Base-by-base conservation (phyloP, 1,140 invertebrate species). In the Drosophila littoralis region DNA sequence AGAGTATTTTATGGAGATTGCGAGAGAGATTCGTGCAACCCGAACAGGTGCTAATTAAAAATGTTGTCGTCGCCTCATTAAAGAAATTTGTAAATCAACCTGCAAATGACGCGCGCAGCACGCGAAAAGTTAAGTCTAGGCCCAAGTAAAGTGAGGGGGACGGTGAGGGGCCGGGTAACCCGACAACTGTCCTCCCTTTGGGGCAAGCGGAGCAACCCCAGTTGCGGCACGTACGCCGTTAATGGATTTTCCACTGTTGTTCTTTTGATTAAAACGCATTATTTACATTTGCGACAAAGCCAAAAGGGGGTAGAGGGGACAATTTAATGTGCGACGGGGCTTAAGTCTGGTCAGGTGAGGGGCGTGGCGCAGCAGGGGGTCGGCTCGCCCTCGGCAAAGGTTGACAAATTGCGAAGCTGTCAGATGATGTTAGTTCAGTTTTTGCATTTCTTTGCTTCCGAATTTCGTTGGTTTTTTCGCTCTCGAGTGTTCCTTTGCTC, bases 11-110 rank as follows among this genome's bases (percentile, higher is more conserved):
- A 82, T 86, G 75, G 76, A 82, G 79, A 79, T 84, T 84, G 77
- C 67, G 67, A 45, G 22, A 33, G 54, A 54, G 45, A 60, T 64
- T 38, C 58, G 17, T 58, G 59, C 48, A 42, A 51, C 72, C 38
- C 60, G 65, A 71, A 75, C 79, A 88, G 79, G 83, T 89, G 80
- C 84, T 89, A 89, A 89, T 89, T 89, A 89, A 89, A 89, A 89
- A 84, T 84, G 80, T 84, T 89, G 84, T 89, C 63, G 84, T 75
- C 75, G 80, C 69, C 80, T 74, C 84, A 81, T 89, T 89, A 84
- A 84, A 69, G 74, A 81, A 89, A 88, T 88, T 88, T 88, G 79
- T 88, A 77, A 82, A 89, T 88, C 77, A 88, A 77, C 73, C 69
- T 82, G 55, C 71, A 73, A 75, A 80, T 60, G 77, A 68, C 58